A percentile compares a stretch with the other conserved stretches of the same genome.
Evolutionary conservation across 2,888 invertebrate species (phyloP).

Genomic region (Stegana nigrithorax): DNA sequence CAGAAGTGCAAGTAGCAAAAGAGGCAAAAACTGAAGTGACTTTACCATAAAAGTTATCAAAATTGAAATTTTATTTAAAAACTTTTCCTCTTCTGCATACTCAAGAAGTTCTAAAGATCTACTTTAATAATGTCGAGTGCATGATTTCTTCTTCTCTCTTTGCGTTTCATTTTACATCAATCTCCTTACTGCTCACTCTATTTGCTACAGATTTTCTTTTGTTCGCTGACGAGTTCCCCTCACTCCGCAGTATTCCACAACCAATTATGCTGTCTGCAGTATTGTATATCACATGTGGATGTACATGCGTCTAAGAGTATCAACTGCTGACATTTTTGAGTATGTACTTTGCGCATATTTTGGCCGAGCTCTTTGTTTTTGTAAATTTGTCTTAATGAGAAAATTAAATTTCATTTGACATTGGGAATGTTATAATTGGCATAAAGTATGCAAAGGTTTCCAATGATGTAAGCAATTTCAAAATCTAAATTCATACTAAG

Average conservation of each 20-base stretch:
- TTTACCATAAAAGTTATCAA: slow-evolving; percentile 52
- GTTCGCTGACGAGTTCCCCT: no score
- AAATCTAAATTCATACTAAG: no score
- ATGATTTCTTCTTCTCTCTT: slow-evolving; percentile 38
- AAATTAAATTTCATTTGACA: background rate
- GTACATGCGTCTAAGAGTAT: no score
- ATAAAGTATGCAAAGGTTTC: background rate
- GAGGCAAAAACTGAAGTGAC: slow-evolving; percentile 15
- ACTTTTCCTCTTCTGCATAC: slow-evolving; percentile 43
- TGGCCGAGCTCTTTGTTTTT: no score
- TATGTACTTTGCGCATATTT: background rate
- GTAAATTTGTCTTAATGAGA: background rate
- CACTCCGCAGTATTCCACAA: no score
- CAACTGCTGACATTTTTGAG: no score
- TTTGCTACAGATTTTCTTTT: background rate
- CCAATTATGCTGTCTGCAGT: no score
- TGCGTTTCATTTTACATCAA: background rate
- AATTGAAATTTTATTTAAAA: slow-evolving; percentile 59
- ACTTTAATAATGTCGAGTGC: slow-evolving; percentile 59
- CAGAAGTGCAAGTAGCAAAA: background rate
- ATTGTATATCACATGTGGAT: no score
- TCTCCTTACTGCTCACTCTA: background rate
- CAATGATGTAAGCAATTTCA: no score
- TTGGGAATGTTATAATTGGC: background rate
- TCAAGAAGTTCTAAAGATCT: slow-evolving; percentile 54